Evolutionary conservation across 2,797 vertebrate species (phyloP).

Genomic region (Poeciliopsis turneri): DNA sequence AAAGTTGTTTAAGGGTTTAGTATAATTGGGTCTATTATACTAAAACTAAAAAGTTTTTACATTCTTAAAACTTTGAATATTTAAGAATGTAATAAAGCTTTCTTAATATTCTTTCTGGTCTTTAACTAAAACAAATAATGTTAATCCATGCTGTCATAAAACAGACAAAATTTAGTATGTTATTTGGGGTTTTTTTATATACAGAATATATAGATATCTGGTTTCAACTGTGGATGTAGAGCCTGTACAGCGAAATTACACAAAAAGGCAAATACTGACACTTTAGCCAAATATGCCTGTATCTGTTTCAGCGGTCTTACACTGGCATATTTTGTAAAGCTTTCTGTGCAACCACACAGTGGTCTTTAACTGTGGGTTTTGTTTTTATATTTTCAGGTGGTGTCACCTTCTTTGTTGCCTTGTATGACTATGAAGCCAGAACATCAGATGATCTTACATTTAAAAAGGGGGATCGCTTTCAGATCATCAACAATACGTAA

Average conservation of each 20-base stretch:
- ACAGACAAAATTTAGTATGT: background rate
- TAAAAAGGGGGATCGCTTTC: conserved; percentile 95
- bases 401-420: conserved; percentile 96
- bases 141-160: background rate
- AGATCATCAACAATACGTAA: conserved; percentile 98
- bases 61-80: background rate
- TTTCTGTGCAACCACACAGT: no score
- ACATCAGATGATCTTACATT: conserved; percentile 96
- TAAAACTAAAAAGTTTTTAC: no score
- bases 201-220: background rate
- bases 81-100: background rate
- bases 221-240: background rate
- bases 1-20: background rate
- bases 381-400: conserved; percentile 80
- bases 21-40: background rate
- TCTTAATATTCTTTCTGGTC: background rate
- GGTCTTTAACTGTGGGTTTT: background rate
- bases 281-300: conserved; percentile 18
- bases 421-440: conserved; percentile 97
- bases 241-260: background rate
- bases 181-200: background rate
- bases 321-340: background rate
- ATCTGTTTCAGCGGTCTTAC: background rate
- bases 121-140: background rate
- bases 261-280: conserved; percentile 37